Evolutionary conservation across 2,888 invertebrate species (phyloP), one percentile per base, ranked within the genome.

Genomic region (Agapetus fuscipes): DNA sequence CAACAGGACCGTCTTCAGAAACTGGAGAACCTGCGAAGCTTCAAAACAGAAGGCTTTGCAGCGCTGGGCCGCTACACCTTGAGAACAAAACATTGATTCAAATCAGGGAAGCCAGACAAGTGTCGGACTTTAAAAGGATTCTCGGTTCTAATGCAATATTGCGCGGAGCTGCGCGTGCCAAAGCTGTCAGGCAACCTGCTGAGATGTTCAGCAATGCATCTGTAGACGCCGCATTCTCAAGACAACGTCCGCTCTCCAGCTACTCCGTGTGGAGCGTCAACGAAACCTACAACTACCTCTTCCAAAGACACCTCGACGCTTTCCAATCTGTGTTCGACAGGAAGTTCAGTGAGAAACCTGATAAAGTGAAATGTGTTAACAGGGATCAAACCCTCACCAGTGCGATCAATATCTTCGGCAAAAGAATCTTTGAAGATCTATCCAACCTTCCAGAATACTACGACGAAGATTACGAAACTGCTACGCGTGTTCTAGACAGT

Each of bases 121-220:
- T 72, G 58, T 61, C 62, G 24, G 71, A 76, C 64, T 73, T 76
- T 66, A 69, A 72, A 64, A 71, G 74, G 73, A 72, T 76, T 72
- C 74, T 75, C 58, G 65, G 64, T 60, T 65, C 66, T 66, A 68
- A 68, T 66, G 66, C 69, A 60, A 65, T 67, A 64, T 63, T 61
- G 64, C 61, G 60, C 52, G 63, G 64, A 54, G 60, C 62, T 45
- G 57, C 59, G 48, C 34, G 35, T 27, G 28, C 17, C 17, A 32
- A 26, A 29, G 40, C 35, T 24, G 37, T 36, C 30, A 20, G 37
- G 15, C 48, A 49, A 27, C 41, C 46, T 6, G 33, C 41, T 39
- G 40, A 49, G 34, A 48, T 53, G 42, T 53, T 51, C 44, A 28
- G 41, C 25, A 46, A 51, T 32, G 40, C 29, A 56, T 60, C 51